Conservation (phyloP, 1,140 invertebrate genomes). For the Tetraneura akinire region DNA sequence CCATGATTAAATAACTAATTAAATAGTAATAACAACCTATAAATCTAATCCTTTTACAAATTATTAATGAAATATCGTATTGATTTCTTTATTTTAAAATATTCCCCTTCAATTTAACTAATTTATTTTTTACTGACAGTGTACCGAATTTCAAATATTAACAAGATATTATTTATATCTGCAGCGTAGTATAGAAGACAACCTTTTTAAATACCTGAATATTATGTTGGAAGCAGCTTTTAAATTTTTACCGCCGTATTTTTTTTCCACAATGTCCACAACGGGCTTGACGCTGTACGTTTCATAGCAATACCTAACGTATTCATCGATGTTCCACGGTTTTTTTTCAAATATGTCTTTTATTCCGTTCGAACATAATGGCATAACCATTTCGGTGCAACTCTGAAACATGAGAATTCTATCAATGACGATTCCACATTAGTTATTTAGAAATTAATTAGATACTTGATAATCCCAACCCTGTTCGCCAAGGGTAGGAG, state of each 20-base stretch:
- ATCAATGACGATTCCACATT: not conserved
- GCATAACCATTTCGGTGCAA: constrained; percentile 97
- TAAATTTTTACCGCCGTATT: constrained; percentile 81
- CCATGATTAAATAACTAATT: too few species aligned
- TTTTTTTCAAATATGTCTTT: constrained; percentile 82
- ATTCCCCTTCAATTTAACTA: too few species aligned
- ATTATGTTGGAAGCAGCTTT: constrained; percentile 77
- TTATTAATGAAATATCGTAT: too few species aligned
- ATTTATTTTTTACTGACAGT: too few species aligned
- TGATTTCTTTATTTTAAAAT: too few species aligned
- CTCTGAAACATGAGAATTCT: constrained; percentile 63
- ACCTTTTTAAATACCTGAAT: constrained; percentile 66
- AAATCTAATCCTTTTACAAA: too few species aligned
- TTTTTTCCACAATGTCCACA: constrained; percentile 67
- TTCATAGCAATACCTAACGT: constrained; percentile 68
- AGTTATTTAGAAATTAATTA: too few species aligned
- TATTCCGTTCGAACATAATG: constrained; percentile 77
- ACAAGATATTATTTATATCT: too few species aligned
- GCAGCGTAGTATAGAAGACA: too few species aligned
- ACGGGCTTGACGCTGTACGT: constrained; percentile 71
- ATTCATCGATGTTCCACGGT: constrained; percentile 74
- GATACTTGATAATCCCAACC: constrained; percentile 79
- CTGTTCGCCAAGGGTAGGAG: constrained; percentile 65
- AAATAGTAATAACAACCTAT: too few species aligned
- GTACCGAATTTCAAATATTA: too few species aligned